Evolutionary conservation across 2,113 vertebrate genomes (phyloP).

Genomic region (zebrafish (Danio rerio)): GRCz12tu NC_133200.1:7975001-7975500

Average conservation of each 20-base stretch:
- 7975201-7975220: constrained; percentile 36
- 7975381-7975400: constrained; percentile 34
- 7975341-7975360: constrained; percentile 8
- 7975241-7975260: constrained; percentile 50
- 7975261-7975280: constrained; percentile 56
- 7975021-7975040: background rate
- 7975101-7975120: background rate
- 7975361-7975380: constrained; percentile 28
- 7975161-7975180: constrained; percentile 36
- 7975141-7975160: constrained; percentile 31
- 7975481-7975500: constrained; percentile 1
- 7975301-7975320: constrained; percentile 44
- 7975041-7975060: background rate
- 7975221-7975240: constrained; percentile 30
- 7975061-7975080: background rate
- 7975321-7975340: constrained; percentile 28
- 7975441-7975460: background rate
- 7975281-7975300: constrained; percentile 50
- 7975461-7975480: background rate
- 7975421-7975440: constrained; percentile 19
- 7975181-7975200: constrained; percentile 41
- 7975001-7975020: background rate
- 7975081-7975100: background rate
- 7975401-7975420: constrained; percentile 19
- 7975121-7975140: constrained; percentile 7